These are phyloP conservation scores for Drymonia ruficornis DNA, from an alignment of 2,888 invertebrate species.

Conservation along the genomic window DNA sequence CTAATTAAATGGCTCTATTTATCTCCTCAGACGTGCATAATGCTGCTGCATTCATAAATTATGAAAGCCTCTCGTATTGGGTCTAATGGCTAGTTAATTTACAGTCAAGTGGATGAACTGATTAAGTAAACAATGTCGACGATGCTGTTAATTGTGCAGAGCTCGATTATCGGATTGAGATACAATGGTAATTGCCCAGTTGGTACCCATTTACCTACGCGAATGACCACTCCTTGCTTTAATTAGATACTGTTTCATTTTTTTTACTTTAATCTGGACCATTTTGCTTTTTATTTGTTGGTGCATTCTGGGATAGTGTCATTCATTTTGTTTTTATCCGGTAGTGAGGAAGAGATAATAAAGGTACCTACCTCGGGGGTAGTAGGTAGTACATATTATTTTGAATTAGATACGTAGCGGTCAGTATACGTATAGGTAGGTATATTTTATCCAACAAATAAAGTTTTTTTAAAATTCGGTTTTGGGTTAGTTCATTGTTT, in stretches of 20 bases:
- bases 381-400: too few relatives aligned
- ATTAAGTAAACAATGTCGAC: constrained; percentile 66
- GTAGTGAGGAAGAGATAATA: too few relatives aligned
- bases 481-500: too few relatives aligned
- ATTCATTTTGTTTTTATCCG: neutral
- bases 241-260: constrained; percentile 46
- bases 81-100: constrained; percentile 62
- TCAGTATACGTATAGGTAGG: too few relatives aligned
- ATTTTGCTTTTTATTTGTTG: constrained; percentile 11
- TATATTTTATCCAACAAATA: too few relatives aligned
- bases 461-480: too few relatives aligned
- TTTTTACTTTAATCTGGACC: constrained; percentile 18
- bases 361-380: too few relatives aligned
- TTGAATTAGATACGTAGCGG: too few relatives aligned
- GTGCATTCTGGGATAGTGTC: neutral
- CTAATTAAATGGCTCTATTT: neutral
- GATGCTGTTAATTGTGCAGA: constrained; percentile 65
- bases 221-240: constrained; percentile 45
- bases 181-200: constrained; percentile 55
- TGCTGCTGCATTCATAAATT: constrained; percentile 10
- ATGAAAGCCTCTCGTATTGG: constrained; percentile 36
- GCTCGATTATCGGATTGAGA: constrained; percentile 59
- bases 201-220: constrained; percentile 48
- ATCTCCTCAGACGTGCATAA: neutral
- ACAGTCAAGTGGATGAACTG: constrained; percentile 62